These are phyloP conservation scores for Macrobrachium rosenbergii DNA, from an alignment of 1,140 invertebrate genomes.

Conservation along the genomic window DNA sequence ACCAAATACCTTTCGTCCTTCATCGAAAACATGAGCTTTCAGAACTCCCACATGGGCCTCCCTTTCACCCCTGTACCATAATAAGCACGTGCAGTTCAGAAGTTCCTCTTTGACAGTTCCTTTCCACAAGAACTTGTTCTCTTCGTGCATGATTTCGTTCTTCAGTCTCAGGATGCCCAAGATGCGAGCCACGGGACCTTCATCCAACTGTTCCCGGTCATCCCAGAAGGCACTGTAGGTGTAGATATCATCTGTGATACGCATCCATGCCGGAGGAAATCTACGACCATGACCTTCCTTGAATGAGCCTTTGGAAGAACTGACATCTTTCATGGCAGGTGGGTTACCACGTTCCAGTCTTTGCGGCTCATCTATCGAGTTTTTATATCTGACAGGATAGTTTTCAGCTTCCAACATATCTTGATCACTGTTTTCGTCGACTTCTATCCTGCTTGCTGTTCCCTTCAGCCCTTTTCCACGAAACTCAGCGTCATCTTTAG, in stretches of 20 bases:
- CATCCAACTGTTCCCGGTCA: slow-evolving; percentile 5
- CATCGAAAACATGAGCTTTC: slow-evolving; percentile 55
- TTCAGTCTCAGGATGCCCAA: slow-evolving; percentile 47
- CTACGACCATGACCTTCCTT: too few relatives aligned
- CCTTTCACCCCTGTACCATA: slow-evolving; percentile 47
- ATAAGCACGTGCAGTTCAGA: slow-evolving; percentile 42
- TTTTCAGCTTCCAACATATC: too few relatives aligned
- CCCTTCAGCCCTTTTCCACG: too few relatives aligned
- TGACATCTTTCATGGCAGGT: too few relatives aligned
- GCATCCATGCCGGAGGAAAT: slow-evolving; percentile 36
- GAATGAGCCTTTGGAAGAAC: too few relatives aligned
- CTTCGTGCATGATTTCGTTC: slow-evolving; percentile 25
- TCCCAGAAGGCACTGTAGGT: slow-evolving; percentile 63
- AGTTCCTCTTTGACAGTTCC: slow-evolving; percentile 24
- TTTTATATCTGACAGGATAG: too few relatives aligned
- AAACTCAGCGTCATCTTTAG: too few relatives aligned
- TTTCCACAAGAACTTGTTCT: slow-evolving; percentile 12
- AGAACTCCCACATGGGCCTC: slow-evolving; percentile 22
- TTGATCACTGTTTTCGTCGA: too few relatives aligned
- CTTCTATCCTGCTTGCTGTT: too few relatives aligned
- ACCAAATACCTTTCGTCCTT: slow-evolving; percentile 51
- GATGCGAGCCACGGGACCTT: slow-evolving; percentile 42
- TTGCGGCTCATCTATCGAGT: too few relatives aligned
- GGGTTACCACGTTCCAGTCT: too few relatives aligned
- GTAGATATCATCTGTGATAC: slow-evolving; percentile 53